Base-by-base conservation (phyloP, 2,797 vertebrate genomes). In the Cetoscarus ocellatus region DNA sequence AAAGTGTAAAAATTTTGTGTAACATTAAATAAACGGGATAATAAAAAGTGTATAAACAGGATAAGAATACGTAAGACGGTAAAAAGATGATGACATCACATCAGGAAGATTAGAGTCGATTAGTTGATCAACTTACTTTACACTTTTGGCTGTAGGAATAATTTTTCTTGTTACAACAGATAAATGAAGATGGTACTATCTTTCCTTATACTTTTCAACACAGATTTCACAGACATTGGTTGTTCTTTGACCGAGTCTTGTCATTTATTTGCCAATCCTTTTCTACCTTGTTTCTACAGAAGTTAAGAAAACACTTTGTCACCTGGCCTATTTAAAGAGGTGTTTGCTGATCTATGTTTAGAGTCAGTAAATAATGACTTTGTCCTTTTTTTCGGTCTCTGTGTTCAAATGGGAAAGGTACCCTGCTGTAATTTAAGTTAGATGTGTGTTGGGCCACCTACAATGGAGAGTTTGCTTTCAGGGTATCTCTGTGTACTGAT, bases 311-410 rank as follows among this genome's bases (percentile, higher is more conserved):
- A 27, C 27, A 13, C 40, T 61, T 47, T 64, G 18, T 62, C 35
- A 13, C 57, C 19, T 66, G 39, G 10, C 27, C 44, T 66, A 9
- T 55, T 64, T 45, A 10, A 61, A 8, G 61, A 51, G 17, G 55
- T 19, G 0, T 14, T 57, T 34, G 15, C 3, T 18, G 36, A 19
- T 80, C 64, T 72, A 44, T 62, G 47, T 80, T 70, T 77, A 61
- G 67, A 73, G 34, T 77, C 35, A 10, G 48, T 74, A 87, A 90
- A 88, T 68, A 63, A 8, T 44, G 52, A 47, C 68, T 44, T 52
- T 38, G 61, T 80, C 44, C 54, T 34, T 7, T 61, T 71, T 58
- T 73, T 36, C 34, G 48, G 13, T 38, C 49, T 84, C 45, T 70
- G 15, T 18, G 17, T 44, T 48, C 35, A 67, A 42, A 47, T 62